A percentile compares a stretch with the other conserved stretches of the same genome.
These are phyloP conservation scores for Pogonus chalceus DNA, from an alignment of 1,140 invertebrate species.

Conservation along the genomic window DNA sequence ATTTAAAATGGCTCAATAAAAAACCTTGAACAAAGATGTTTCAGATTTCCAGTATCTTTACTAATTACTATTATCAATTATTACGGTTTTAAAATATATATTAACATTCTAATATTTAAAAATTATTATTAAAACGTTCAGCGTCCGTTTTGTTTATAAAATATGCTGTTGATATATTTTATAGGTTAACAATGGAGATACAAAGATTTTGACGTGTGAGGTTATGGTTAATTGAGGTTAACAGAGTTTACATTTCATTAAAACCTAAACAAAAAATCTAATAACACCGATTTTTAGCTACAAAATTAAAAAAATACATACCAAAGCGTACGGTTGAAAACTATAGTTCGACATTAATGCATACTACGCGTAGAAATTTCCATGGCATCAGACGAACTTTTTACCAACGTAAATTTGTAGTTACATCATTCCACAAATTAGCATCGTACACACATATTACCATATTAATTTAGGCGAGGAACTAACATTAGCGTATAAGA, in stretches of 20 bases:
- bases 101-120: too few relatives aligned
- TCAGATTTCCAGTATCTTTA: too few relatives aligned
- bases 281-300: neutral
- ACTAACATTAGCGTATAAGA: neutral
- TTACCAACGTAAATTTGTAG: constrained; percentile 21
- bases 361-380: constrained; percentile 22
- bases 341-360: constrained; percentile 10
- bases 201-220: constrained; percentile 35
- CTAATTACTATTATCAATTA: too few relatives aligned
- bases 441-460: neutral
- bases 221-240: constrained; percentile 39
- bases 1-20: too few relatives aligned
- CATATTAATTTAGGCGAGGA: neutral
- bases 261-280: constrained; percentile 31
- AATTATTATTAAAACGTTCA: too few relatives aligned
- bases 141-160: constrained; percentile 10
- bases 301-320: constrained; percentile 6
- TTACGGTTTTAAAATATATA: too few relatives aligned
- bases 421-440: constrained; percentile 24
- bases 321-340: neutral
- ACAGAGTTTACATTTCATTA: constrained; percentile 24
- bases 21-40: too few relatives aligned
- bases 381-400: constrained; percentile 22
- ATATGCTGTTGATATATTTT: constrained; percentile 7
- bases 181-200: constrained; percentile 18